phyloP scores from a whole-genome alignment of 30 jellyfish, hydroid and myxozoan genomes.

The Aurelia sp. region DNA sequence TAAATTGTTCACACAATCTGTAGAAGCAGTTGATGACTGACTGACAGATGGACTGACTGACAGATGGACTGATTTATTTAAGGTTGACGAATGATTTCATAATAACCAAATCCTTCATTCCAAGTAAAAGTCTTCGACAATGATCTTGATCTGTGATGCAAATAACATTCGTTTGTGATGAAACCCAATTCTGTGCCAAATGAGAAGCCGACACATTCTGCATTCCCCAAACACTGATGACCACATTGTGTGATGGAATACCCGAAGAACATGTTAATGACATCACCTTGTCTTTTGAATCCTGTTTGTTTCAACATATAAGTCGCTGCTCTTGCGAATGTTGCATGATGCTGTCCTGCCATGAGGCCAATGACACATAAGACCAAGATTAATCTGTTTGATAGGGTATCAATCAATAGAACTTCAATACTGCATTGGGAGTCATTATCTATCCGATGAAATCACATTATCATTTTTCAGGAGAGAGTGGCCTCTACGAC shows the following conservation, averaged over 20 bases:
- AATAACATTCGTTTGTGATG: neutral
- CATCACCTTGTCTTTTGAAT: neutral
- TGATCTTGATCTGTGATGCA: neutral
- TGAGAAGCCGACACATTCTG: constrained; percentile 27
- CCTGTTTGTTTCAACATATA: neutral
- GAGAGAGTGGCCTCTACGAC: no score
- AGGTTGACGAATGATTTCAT: constrained; percentile 8
- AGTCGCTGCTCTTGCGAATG: neutral
- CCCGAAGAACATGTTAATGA: neutral
- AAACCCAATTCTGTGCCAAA: constrained; percentile 24
- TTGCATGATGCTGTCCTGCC: neutral
- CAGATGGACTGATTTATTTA: no score
- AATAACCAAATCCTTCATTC: constrained; percentile 4
- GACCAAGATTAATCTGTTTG: neutral
- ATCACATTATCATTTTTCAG: no score
- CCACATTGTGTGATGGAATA: constrained; percentile 21
- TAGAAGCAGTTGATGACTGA: no score
- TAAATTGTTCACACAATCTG: no score
- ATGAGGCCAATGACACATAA: neutral
- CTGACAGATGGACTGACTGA: no score
- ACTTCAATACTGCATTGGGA: no score
- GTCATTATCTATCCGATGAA: no score
- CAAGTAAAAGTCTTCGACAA: neutral
- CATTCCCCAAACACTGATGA: constrained; percentile 4
- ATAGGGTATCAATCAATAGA: no score